Conservation (phyloP, 1,140 invertebrate genomes). For the Chionoecetes opilio region DNA sequence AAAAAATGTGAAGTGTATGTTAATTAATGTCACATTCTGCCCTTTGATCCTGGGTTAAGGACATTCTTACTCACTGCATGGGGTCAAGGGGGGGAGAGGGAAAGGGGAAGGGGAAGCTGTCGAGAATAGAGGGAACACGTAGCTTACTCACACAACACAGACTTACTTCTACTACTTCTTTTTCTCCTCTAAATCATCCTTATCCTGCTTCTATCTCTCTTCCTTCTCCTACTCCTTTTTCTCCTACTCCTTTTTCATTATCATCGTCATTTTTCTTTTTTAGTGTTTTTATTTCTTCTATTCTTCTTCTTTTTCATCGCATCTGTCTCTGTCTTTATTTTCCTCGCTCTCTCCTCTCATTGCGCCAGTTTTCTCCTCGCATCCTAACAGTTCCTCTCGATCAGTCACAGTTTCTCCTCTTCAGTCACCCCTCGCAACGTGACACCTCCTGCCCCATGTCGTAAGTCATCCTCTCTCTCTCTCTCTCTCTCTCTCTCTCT, state of each 20-base stretch:
- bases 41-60: background rate
- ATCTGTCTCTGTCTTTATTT: too few species aligned
- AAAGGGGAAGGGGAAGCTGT: too few species aligned
- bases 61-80: too few species aligned
- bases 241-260: too few species aligned
- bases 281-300: too few species aligned
- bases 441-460: background rate
- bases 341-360: background rate
- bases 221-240: background rate
- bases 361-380: too few species aligned
- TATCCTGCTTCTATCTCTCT: background rate
- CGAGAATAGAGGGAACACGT: too few species aligned
- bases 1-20: too few species aligned
- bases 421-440: background rate
- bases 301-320: too few species aligned
- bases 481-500: conserved; percentile 24
- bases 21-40: background rate
- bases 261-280: too few species aligned
- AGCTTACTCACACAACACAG: too few species aligned
- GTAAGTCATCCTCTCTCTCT: background rate
- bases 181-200: background rate
- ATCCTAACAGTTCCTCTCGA: background rate
- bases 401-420: background rate
- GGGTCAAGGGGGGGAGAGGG: too few species aligned
- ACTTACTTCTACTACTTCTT: background rate